Conservation (phyloP, 2,888 invertebrate species). For the Dicyrtomina minuta region DNA sequence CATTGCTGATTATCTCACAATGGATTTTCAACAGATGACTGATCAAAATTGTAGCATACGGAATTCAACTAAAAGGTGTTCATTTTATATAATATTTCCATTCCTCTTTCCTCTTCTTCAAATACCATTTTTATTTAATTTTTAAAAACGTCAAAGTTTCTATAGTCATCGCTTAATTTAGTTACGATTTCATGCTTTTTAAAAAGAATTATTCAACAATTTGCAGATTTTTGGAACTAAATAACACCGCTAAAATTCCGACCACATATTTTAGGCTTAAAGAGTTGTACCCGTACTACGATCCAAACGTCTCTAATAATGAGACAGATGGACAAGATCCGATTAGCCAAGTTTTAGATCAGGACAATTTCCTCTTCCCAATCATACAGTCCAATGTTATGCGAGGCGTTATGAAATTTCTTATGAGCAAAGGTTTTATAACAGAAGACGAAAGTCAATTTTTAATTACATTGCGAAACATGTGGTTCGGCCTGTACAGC, state of each 20-base stretch:
- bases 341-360: background rate
- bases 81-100: too few species aligned
- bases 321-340: background rate
- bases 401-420: slow-evolving; percentile 10
- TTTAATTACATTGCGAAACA: background rate
- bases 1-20: background rate
- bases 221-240: background rate
- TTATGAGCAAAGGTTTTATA: background rate
- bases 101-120: too few species aligned
- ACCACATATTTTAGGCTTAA: background rate
- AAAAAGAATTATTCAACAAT: too few species aligned
- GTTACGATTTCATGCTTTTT: too few species aligned
- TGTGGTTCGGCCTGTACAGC: slow-evolving; percentile 16
- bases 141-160: too few species aligned
- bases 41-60: background rate
- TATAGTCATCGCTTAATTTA: too few species aligned
- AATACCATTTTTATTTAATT: too few species aligned
- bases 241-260: background rate
- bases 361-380: background rate
- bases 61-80: too few species aligned
- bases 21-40: background rate
- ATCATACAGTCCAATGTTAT: background rate
- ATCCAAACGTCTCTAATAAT: background rate
- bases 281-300: background rate
- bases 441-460: background rate